Evolutionary conservation across 2,113 vertebrate species (phyloP), one percentile per base, ranked within the genome.

Genomic region (Mustela lutreola): DNA sequence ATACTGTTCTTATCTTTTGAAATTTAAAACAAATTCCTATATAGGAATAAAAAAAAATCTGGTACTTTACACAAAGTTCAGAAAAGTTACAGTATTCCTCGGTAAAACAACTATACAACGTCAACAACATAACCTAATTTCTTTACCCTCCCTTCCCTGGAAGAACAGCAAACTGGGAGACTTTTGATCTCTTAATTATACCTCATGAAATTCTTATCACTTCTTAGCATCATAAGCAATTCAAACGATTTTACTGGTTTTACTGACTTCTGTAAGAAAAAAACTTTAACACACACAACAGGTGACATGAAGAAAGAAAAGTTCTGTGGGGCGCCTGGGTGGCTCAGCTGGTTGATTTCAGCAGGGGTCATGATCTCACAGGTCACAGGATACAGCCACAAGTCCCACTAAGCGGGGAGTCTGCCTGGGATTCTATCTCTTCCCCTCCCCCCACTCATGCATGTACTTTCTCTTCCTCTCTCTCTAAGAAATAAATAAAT

Each of bases 1-100:
- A 94, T 33, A 81, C 0, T 50, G 48, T 42, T 76, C 73, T 76
- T 75, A 76, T 62, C 26, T 95, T 94, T 62, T 76, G 24, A 83
- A 92, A 95, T 86, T 71, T 81, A 88, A 92, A 95, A 92, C 14
- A 70, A 48, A 92, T 31, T 84, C 22, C 63, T 39, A 53, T 1
- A 39, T 1, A 3, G 2, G 2, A 15, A 50, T 56, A 53, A 53
- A 31, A 19, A 7, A 11, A 71, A n/a, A 71, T 58, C 11, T 11
- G 16, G 4, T 70, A 67, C 53, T 87, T 89, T 50, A n/a, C 36
- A 11, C 45, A 15, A 91, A 48, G 65, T 67, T 91, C 75, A 71
- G n/a, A 75, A 95, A 22, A 90, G 28, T 36, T 80, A 45, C 10
- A 56, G 22, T n/a, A 60, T 36, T 81, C 31, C 15, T 86, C n/a